These are phyloP conservation scores for Pionites leucogaster DNA, from an alignment of 2,113 vertebrate species.

Conservation along the genomic window DNA sequence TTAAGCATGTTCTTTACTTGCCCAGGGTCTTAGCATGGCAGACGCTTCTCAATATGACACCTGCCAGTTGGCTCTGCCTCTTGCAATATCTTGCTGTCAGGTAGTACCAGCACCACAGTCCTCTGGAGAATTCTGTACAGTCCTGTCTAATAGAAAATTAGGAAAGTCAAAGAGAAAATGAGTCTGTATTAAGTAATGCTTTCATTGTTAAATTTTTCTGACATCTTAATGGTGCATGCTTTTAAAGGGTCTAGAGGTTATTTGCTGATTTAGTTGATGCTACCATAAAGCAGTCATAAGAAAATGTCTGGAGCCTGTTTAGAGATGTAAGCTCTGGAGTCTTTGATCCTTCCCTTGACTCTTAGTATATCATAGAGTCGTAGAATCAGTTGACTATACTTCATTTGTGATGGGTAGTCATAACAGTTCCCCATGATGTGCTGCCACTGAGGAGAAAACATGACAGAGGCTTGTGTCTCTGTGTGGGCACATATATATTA, in stretches of 20 bases:
- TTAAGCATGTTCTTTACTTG: neutral
- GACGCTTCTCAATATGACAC: neutral
- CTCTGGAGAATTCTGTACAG: neutral
- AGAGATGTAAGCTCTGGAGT: neutral
- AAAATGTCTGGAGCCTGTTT: neutral
- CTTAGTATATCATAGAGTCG: neutral
- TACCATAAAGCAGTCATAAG: neutral
- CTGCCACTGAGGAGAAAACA: neutral
- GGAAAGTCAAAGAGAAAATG: neutral
- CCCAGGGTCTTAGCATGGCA: neutral
- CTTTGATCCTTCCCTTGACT: neutral
- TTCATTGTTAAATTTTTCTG: neutral
- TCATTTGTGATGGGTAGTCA: neutral
- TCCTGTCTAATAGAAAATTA: neutral
- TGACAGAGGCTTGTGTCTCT: fast-evolving
- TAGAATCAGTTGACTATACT: neutral
- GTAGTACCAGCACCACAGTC: neutral
- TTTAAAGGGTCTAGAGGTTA: slow-evolving; percentile 11
- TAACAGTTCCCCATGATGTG: neutral
- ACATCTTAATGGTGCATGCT: neutral
- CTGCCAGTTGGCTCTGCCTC: neutral
- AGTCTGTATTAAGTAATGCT: neutral
- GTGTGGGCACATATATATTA: neutral
- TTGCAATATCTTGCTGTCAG: neutral
- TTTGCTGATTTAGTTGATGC: slow-evolving; percentile 11